Evolutionary conservation across 2,888 invertebrate genomes (phyloP), one percentile per base, ranked within the genome.

Genomic region (Tipula lateralis): DNA sequence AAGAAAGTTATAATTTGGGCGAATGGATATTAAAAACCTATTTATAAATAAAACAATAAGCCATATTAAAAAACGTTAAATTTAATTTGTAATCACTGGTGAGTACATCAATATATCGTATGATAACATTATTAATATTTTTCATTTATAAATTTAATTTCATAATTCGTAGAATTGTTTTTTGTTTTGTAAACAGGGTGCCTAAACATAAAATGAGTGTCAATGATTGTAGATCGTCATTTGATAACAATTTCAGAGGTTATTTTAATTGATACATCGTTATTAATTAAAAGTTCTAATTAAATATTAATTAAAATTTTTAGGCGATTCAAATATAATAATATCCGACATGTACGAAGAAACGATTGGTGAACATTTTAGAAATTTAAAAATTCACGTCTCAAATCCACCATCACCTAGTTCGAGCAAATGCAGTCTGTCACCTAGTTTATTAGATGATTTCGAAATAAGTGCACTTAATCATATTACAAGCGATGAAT

Each of bases 401-500:
- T 66, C 66, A 9, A 66, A 66, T 66, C 66, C 66, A 24, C 24
- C 32, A 82, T 82, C 82, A 9, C 82, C 82, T 6, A 82, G 16
- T 16, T 82, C 82, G 1, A 83, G 36, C 29, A 36, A 24, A 29
- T 36, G 83, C 2, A 83, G 83, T 29, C n/a, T 83, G n/a, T 83
- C 83, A 24, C 83, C 83, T 1, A 36, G 83, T 36, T 83, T 36
- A 13, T 39, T 83, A 29, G 83, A 83, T 83, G 83, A 83, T 36
- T 30, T 30, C 16, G 82, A 82, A n/a, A 82, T 82, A n/a, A 82
- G 16, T 30, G 32, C n/a, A 7, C 16, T 82, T n/a, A 29, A 82
- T 30, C 82, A 82, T n/a, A 80, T 80, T 9, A 32, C 32, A 16
- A 16, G 87, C 19, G 89, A 89, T 86, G 89, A 89, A 86, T 84